Base-by-base conservation (phyloP, 1,140 invertebrate genomes). In the Forficula auricularia region DNA sequence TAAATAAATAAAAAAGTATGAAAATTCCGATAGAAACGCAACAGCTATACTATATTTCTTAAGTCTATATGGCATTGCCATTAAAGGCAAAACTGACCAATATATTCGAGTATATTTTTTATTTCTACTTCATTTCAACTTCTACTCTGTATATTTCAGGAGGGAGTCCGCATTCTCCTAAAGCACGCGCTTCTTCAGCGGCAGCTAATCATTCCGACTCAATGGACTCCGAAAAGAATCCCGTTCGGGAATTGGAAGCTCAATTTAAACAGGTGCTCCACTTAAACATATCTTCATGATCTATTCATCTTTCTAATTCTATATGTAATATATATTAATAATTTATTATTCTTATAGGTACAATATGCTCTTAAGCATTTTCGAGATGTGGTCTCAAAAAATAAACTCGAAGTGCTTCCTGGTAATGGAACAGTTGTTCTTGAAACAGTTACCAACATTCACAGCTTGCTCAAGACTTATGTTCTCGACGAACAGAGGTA, bases 371-470 rank as follows among this genome's bases (percentile, higher is more conserved):
- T 89, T 39, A 75, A 77, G 53, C 87, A 89, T 64, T 88, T 90
- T 59, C 73, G 80, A 35, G 85, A 90, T 68, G 86, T 89, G 19
- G 85, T 94, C 38, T 77, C 79, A 42, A 89, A 89, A 62, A 80
- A 87, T 56, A 91, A 83, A 62, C 66, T 89, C 47, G 86, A 91
- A 66, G 86, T 91, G 72, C 64, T 94, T 45, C 83, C 87, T 0
- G 88, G 85, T 31, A 89, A 89, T 59, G 86, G 85, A 40, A 90
- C 85, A 12, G 80, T 91, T 51, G 81, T 92, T 44, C 70, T 95
- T 45, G 89, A 95, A 58, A 86, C 79, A 13, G 82, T 92, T 47
- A 81, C 85, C 54, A 81, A 80, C 48, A 85, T 94, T 60, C 84
- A 87, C 61, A 77, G 79, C 16, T 60, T 71, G 40, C 66, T 73